phyloP scores from a whole-genome alignment of 1,140 invertebrate genomes.

The Aphelenchoides avenae region DNA sequence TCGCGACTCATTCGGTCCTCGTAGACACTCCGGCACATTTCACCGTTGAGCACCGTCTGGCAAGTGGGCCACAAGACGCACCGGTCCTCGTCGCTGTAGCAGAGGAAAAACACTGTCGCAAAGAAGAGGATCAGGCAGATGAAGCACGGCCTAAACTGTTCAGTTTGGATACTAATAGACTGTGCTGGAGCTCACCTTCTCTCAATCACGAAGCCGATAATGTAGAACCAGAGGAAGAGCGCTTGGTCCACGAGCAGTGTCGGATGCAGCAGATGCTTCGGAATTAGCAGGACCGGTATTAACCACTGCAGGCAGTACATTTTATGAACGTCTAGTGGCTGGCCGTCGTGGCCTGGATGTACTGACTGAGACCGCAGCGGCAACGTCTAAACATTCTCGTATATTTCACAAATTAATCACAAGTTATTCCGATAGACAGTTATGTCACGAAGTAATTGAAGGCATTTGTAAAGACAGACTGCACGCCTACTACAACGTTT shows the following conservation, averaged over 20 bases:
- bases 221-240: constrained; percentile 44
- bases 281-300: constrained; percentile 89
- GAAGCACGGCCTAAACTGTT: constrained; percentile 71
- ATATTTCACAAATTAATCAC: too few species aligned
- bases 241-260: constrained; percentile 43
- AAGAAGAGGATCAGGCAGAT: constrained; percentile 89
- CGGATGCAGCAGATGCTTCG: constrained; percentile 73
- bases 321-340: too few species aligned
- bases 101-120: constrained; percentile 82
- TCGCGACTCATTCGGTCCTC: too few species aligned
- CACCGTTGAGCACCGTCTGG: constrained; percentile 24
- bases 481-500: too few species aligned
- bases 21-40: constrained; percentile 32
- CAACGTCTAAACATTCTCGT: too few species aligned
- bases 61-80: constrained; percentile 76
- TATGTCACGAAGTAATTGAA: too few species aligned
- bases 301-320: constrained; percentile 99
- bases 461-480: too few species aligned
- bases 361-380: too few species aligned
- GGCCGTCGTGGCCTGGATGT: background rate
- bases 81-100: constrained; percentile 88
- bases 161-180: constrained; percentile 4
- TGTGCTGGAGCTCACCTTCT: constrained; percentile 64
- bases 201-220: constrained; percentile 75
- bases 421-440: too few species aligned